Base-by-base conservation (phyloP, 2,888 invertebrate species). In the Helicoverpa assulta region DNA sequence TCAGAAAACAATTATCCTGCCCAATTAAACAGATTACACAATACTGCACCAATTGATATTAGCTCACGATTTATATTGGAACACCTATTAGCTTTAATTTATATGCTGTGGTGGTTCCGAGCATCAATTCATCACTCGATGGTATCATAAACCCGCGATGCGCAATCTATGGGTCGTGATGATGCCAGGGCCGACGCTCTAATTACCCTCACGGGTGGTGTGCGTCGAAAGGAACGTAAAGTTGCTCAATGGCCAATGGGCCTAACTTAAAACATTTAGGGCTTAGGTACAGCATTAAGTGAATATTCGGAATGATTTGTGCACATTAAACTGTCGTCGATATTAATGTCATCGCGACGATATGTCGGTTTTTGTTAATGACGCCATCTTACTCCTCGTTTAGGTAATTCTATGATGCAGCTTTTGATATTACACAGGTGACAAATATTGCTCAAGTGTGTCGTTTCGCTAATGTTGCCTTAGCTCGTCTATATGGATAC, bases 131-230 rank as follows among this genome's bases (percentile, higher is more conserved):
- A 63, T 68, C 65, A 57, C 55, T 66, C 60, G 69, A 73, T 78
- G 67, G 60, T 43, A 60, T 59, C 66, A 69, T 77, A 73, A 65
- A 66, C 62, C 61, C 54, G 53, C 19, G 72, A 55, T 64, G 68
- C 66, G 76, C 78, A 73, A 77, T 72, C 62, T 57, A 10, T 8
- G 55, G 62, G 37, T 69, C 78, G 78, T 77, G 76, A 78, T 54
- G 66, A 1, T 10, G 63, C 73, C 77, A 77, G 69, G 77, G 77
- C 52, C 69, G 51, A 26, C 64, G 60, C 60, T 76, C 77, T 76
- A 67, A 76, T 76, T 61, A 54, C 56, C 53, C 62, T 50, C 61
- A 43, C 19, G 56, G 76, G 76, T 59, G 60, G 26, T 8, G 21
- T 53, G 52, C 71, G 47, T 43, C 14, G 63, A 76, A 50, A 72